Conservation (phyloP, 2,797 vertebrate genomes). For the Petrocephalus sullivani region DNA sequence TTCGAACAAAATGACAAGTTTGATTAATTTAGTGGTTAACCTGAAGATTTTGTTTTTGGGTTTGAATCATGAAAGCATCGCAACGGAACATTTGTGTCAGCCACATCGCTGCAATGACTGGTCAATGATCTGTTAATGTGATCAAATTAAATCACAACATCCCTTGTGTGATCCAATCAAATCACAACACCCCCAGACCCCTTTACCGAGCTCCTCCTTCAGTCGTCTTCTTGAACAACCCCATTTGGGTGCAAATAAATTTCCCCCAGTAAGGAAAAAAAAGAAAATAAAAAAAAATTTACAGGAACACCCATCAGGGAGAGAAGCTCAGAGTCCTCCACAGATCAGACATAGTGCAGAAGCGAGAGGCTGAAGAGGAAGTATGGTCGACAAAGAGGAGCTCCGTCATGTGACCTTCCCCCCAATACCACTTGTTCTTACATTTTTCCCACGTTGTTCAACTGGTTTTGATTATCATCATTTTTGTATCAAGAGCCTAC, state of each 20-base stretch:
- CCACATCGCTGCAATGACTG: background rate
- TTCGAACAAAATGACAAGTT: background rate
- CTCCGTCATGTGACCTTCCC: constrained; percentile 21
- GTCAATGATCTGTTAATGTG: background rate
- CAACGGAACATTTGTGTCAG: background rate
- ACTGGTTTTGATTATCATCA: constrained; percentile 13
- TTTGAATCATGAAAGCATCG: background rate
- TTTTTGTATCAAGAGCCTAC: constrained; percentile 42
- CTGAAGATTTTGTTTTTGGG: background rate
- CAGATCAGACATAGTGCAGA: background rate
- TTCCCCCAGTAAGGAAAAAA: background rate
- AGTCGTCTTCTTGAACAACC: background rate
- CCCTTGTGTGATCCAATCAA: background rate
- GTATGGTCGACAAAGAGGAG: constrained; percentile 26
- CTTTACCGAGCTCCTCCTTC: background rate
- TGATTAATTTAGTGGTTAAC: constrained; percentile 29
- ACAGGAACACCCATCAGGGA: background rate
- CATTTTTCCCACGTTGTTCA: background rate
- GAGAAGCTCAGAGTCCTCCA: background rate
- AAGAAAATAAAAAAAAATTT: background rate
- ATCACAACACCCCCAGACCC: background rate
- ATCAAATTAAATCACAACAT: background rate
- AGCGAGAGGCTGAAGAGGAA: constrained; percentile 9
- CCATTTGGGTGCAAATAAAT: background rate
- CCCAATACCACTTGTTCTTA: constrained; percentile 7